Evolutionary conservation across 2,797 vertebrate genomes (phyloP).

Genomic region (Trichosurus vulpecula): DNA sequence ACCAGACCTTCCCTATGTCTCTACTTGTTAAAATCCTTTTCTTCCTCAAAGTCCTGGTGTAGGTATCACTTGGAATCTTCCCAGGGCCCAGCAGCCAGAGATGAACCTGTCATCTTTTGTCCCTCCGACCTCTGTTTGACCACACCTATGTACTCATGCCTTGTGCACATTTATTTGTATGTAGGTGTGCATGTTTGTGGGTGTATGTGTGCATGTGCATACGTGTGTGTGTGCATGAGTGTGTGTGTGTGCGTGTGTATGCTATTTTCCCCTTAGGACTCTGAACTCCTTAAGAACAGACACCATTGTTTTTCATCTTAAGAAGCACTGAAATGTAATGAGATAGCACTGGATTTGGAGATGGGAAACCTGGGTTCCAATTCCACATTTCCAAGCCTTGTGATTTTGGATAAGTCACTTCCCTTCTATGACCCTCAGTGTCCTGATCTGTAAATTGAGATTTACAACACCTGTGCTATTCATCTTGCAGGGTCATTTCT

Average conservation of each 20-base stretch:
- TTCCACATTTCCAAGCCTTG: neutral
- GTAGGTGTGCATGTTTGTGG: no score
- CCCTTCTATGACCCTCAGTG: no score
- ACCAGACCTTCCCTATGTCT: neutral
- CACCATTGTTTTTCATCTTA: neutral
- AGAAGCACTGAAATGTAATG: neutral
- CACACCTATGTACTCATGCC: neutral
- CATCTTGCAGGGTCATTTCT: neutral
- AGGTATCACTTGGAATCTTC: neutral
- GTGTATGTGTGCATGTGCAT: no score
- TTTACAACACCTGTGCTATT: rapidly evolving
- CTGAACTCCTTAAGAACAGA: neutral
- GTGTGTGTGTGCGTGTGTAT: no score
- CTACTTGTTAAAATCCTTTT: neutral
- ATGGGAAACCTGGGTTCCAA: no score
- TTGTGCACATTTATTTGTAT: neutral
- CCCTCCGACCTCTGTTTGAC: neutral
- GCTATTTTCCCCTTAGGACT: neutral
- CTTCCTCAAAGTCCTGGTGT: neutral
- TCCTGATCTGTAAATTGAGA: neutral
- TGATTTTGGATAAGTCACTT: neutral
- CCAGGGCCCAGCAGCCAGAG: neutral
- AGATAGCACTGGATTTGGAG: neutral
- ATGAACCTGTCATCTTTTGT: neutral
- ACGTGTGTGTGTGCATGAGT: no score